Conservation (phyloP, 2,113 vertebrate species). For the Malurus cyaneus region DNA sequence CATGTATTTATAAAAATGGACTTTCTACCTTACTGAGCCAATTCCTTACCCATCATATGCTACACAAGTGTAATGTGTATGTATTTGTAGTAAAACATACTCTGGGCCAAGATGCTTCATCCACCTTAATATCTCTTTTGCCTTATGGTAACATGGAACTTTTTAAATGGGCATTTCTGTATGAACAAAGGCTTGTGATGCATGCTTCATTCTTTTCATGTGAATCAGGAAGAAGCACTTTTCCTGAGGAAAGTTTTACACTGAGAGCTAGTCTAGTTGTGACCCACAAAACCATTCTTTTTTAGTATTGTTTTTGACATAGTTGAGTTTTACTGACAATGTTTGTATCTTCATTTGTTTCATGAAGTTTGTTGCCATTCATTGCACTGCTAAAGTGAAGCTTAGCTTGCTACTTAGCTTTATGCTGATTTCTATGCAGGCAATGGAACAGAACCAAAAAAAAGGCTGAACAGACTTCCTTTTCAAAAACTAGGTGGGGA, state of each 20-base stretch:
- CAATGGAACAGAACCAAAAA: constrained; percentile 69
- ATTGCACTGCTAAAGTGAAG: constrained; percentile 74
- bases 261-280: constrained; percentile 80
- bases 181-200: constrained; percentile 74
- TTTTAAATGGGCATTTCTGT: constrained; percentile 73
- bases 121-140: constrained; percentile 40
- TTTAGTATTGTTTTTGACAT: neutral
- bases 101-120: constrained; percentile 67
- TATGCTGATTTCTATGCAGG: constrained; percentile 70
- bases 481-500: constrained; percentile 66
- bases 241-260: constrained; percentile 68
- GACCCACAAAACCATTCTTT: constrained; percentile 71
- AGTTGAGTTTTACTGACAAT: constrained; percentile 58
- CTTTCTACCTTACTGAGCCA: constrained; percentile 74
- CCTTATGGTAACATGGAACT: constrained; percentile 71
- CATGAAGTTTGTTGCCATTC: constrained; percentile 77
- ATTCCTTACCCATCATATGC: constrained; percentile 54
- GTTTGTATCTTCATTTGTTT: constrained; percentile 62
- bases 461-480: constrained; percentile 76
- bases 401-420: constrained; percentile 70
- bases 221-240: constrained; percentile 65
- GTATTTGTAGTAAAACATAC: constrained; percentile 24
- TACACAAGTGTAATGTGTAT: constrained; percentile 21
- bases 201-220: constrained; percentile 61
- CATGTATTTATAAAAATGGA: constrained; percentile 50